Evolutionary conservation across 2,888 invertebrate species (phyloP), one percentile per base, ranked within the genome.

Genomic region (Drosophila nigritarsus): DNA sequence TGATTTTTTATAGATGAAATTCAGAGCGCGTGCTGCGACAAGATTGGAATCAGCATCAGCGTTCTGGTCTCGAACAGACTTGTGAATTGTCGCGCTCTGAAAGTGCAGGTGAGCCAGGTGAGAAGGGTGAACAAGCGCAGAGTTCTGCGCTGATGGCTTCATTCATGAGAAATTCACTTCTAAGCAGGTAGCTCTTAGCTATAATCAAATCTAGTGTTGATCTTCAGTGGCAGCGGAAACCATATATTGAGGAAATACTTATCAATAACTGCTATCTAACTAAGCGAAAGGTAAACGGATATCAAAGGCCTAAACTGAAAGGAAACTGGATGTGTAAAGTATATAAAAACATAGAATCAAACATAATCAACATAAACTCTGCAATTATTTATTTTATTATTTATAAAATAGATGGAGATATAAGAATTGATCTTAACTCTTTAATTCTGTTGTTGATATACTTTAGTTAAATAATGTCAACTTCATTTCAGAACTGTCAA

Each of bases 21-120:
- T 77, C 80, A 61, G 66, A 85, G 78, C 88, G 83, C 83, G 88
- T 84, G 83, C 83, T 83, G 61, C 56, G 45, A 42, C 40, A 32
- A 71, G 76, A 72, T 73, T 63, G 68, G 30, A 66, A 83, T 80
- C 80, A 40, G 11, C 40, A 30, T 34, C 48, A 49, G 48, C 51
- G 51, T 38, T 49, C 50, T 45, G 24, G 18, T 38, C 56, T 45
- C 40, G 50, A 15, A 58, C 55, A 71, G 72, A 80, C 76, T 72
- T 80, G 76, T 80, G 66, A 78, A 78, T 78, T 80, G 76, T 71
- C 66, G 66, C 63, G 63, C 75, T 48, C 58, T 11, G 32, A 61
- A 54, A 60, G 36, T 42, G 68, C 45, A 15, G 45, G 24, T 45
- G 45, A 24, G 45, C 24, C 45, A 61, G 20, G 7, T 13, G 38